These are phyloP conservation scores for Zaprionus lachaisei DNA, from an alignment of 1,140 invertebrate species.

Conservation along the genomic window DNA sequence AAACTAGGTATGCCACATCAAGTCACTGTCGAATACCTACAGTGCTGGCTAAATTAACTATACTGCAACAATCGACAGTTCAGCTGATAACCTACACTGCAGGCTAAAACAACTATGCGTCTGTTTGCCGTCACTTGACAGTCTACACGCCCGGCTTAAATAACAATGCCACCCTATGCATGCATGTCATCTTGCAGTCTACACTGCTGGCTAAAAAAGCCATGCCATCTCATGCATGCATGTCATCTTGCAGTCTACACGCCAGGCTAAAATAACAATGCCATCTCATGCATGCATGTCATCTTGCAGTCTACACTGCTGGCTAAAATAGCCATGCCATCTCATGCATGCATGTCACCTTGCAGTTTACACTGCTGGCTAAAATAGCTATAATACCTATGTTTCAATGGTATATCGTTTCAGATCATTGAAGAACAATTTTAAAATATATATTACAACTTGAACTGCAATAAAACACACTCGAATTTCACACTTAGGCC, in stretches of 20 bases:
- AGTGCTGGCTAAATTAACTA: no score
- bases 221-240: not conserved
- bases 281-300: not conserved
- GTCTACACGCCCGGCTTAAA: not conserved
- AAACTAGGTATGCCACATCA: not conserved
- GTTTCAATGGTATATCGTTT: no score
- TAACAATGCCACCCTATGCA: no score
- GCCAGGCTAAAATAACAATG: constrained; percentile 13
- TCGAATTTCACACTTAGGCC: constrained; percentile 28
- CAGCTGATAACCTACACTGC: no score
- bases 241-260: not conserved
- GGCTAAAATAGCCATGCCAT: constrained; percentile 4
- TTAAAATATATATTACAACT: not conserved
- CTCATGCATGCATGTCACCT: no score
- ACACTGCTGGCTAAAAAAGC: constrained; percentile 7
- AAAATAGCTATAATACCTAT: not conserved
- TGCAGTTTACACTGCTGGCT: constrained; percentile 15
- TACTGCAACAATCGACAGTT: no score
- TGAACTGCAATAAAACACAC: not conserved
- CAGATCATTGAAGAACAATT: no score
- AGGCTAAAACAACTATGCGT: no score
- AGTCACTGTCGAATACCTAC: not conserved
- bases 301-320: not conserved
- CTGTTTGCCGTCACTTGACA: not conserved
- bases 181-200: no score